Evolutionary conservation across 2,797 vertebrate genomes (phyloP).

Genomic region (Mycteria americana): DNA sequence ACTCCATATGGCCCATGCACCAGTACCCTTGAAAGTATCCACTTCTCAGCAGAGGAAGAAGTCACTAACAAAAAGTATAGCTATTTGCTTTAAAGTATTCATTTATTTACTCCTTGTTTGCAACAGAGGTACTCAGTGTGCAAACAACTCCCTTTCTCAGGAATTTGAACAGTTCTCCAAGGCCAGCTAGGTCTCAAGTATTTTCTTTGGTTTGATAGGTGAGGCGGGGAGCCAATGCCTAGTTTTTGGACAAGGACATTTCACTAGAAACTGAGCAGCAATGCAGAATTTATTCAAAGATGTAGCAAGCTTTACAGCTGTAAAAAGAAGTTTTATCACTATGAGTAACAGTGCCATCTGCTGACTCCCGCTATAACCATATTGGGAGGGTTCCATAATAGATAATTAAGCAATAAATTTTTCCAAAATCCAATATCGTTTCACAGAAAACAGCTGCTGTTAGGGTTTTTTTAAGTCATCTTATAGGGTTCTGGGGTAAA

Average conservation of each 20-base stretch:
- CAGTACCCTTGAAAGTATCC: background rate
- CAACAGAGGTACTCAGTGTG: background rate
- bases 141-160: background rate
- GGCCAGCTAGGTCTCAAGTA: background rate
- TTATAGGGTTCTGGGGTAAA: background rate
- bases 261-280: conserved; percentile 27
- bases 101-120: background rate
- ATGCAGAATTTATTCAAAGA: conserved; percentile 3
- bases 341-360: conserved; percentile 67
- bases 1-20: background rate
- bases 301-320: conserved; percentile 23
- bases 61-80: background rate
- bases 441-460: background rate
- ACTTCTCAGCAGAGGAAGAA: background rate
- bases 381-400: conserved; percentile 29
- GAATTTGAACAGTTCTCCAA: background rate
- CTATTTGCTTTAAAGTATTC: background rate
- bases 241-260: conserved; percentile 1
- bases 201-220: background rate
- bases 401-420: conserved; percentile 58
- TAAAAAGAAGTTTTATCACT: conserved; percentile 49
- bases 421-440: conserved; percentile 33
- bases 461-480: background rate
- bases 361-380: conserved; percentile 52
- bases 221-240: background rate